Percentiles rank a stretch among this genome's conserved stretches.
Conservation (phyloP, 1,140 invertebrate species). For the Homarus americanus region DNA sequence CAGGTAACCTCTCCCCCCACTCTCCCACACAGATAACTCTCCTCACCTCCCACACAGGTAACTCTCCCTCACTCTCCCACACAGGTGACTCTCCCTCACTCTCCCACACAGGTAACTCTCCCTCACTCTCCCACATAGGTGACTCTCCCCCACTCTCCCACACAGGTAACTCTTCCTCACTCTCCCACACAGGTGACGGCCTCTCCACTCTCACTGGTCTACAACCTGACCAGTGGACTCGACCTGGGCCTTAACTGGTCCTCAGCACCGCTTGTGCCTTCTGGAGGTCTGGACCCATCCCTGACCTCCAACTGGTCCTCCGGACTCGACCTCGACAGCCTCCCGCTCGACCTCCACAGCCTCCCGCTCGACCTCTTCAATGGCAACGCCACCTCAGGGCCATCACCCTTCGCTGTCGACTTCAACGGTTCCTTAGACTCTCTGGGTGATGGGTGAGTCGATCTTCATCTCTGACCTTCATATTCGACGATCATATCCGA, state of each 20-base stretch:
- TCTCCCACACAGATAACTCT: background rate
- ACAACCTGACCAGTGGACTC: constrained; percentile 51
- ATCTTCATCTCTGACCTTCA: too few species aligned
- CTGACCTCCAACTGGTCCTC: constrained; percentile 31
- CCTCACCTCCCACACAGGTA: background rate
- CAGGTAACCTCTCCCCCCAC: background rate
- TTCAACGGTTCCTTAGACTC: constrained; percentile 46
- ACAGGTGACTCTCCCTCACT: background rate
- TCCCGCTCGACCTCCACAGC: constrained; percentile 49
- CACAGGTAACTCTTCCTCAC: background rate
- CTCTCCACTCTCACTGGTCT: constrained; percentile 49
- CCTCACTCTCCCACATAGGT: background rate
- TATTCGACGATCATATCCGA: background rate
- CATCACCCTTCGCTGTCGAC: constrained; percentile 18
- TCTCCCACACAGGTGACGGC: constrained; percentile 14
- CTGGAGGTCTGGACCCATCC: constrained; percentile 15
- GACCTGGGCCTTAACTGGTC: constrained; percentile 57
- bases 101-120: background rate
- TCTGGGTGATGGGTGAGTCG: constrained; percentile 32
- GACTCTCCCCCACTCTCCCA: background rate
- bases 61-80: background rate
- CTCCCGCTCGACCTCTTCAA: constrained; percentile 49
- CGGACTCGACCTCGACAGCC: constrained; percentile 45
- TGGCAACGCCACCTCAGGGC: constrained; percentile 31
- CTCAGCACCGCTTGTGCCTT: constrained; percentile 45